Percentiles rank a stretch among this genome's conserved stretches.
Conservation (phyloP, 92 coral and sea anemone species). For the Zoanthus gigantus region DNA sequence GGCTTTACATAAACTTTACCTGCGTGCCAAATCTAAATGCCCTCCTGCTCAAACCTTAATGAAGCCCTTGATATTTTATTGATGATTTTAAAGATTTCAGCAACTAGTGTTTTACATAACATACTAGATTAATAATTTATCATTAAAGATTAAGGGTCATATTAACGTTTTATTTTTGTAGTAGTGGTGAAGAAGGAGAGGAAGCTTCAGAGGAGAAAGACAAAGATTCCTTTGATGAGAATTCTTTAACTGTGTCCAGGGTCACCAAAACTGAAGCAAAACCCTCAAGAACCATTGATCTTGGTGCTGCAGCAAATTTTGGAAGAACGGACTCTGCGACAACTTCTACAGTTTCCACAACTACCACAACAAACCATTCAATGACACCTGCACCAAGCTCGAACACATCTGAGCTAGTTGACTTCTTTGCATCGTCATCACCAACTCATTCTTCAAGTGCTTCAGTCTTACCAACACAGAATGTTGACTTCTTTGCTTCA, state of each 20-base stretch:
- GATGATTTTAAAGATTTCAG: no score
- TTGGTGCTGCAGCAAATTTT: constrained; percentile 93
- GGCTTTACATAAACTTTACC: no score
- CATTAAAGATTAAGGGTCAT: background rate
- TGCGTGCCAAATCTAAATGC: no score
- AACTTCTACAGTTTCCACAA: constrained; percentile 32
- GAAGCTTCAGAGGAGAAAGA: constrained; percentile 88
- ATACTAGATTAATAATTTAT: no score
- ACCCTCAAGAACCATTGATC: constrained; percentile 80
- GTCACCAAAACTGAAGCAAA: constrained; percentile 50
- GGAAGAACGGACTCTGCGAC: constrained; percentile 45
- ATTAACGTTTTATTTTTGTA: background rate
- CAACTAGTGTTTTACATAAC: no score
- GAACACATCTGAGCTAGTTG: constrained; percentile 77
- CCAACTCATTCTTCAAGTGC: constrained; percentile 40
- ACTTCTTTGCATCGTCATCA: constrained; percentile 73
- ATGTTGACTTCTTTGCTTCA: constrained; percentile 39
- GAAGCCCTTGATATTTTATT: no score
- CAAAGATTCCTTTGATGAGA: constrained; percentile 68
- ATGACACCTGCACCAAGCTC: constrained; percentile 56
- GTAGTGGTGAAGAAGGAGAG: constrained; percentile 86
- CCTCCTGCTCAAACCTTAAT: no score
- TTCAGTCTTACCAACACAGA: constrained; percentile 54
- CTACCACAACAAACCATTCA: constrained; percentile 27
- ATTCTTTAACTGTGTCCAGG: constrained; percentile 60